A percentile compares a stretch with the other conserved stretches of the same genome.
Conservation (phyloP, 1,140 invertebrate genomes). For the Polyergus mexicanus region DNA sequence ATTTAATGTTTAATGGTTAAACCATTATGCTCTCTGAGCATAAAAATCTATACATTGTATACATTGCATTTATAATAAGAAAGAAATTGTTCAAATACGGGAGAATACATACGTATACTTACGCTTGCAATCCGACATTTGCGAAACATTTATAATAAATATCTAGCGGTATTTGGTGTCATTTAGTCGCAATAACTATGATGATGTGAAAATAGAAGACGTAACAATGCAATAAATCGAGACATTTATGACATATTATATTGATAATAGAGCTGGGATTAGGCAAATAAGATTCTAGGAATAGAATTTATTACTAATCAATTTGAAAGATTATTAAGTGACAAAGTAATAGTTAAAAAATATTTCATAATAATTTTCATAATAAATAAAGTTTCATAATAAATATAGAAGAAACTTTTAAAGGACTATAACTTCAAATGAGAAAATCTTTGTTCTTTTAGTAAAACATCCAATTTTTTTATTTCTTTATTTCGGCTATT, state of each 20-base stretch:
- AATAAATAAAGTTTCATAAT: too few species aligned
- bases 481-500: background rate
- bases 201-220: constrained; percentile 23
- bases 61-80: constrained; percentile 49
- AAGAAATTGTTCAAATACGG: constrained; percentile 33
- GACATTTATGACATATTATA: background rate
- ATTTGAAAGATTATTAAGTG: background rate
- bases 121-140: constrained; percentile 49
- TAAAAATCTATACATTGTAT: constrained; percentile 44
- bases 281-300: background rate
- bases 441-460: background rate
- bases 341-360: background rate
- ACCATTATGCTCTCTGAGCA: constrained; percentile 49
- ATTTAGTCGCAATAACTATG: constrained; percentile 18
- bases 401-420: background rate
- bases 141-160: constrained; percentile 27
- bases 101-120: constrained; percentile 57
- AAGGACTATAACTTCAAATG: background rate
- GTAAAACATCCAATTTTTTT: background rate
- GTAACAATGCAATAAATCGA: constrained; percentile 21
- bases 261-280: constrained; percentile 7
- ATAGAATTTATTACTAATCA: background rate
- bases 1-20: constrained; percentile 71
- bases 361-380: background rate
- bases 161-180: constrained; percentile 35